phyloP scores from a whole-genome alignment of 2,888 invertebrate species.

The Pachydiplax longipennis region DNA sequence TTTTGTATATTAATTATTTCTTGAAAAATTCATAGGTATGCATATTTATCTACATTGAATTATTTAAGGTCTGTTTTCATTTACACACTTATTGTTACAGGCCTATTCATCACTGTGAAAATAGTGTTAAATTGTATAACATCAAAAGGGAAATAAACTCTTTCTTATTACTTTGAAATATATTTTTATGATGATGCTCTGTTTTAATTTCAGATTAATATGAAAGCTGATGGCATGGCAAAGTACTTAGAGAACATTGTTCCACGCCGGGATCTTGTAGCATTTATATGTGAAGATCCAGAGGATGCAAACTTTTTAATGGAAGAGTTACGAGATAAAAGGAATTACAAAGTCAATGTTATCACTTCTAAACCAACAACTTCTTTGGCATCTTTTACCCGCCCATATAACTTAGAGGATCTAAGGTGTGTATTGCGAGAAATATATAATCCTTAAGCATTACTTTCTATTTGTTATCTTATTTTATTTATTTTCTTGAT shows the following conservation, averaged over 20 bases:
- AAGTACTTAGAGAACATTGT: conserved; percentile 82
- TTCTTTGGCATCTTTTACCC: conserved; percentile 56
- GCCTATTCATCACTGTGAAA: no score
- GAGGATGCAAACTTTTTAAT: conserved; percentile 81
- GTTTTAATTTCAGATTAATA: conserved; percentile 64
- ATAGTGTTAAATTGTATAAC: no score
- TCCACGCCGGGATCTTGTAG: conserved; percentile 73
- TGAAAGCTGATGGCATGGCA: conserved; percentile 66
- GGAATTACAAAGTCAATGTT: conserved; percentile 69
- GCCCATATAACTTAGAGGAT: conserved; percentile 63
- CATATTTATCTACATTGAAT: no score
- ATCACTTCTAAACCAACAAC: conserved; percentile 60
- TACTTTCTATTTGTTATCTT: no score
- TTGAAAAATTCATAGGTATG: no score
- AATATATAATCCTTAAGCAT: no score
- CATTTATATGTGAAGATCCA: conserved; percentile 84
- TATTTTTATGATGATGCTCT: neutral
- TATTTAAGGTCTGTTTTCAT: no score
- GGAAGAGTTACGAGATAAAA: conserved; percentile 65
- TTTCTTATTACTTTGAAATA: neutral
- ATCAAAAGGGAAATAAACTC: no score
- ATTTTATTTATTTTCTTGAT: no score
- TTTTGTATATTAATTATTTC: no score
- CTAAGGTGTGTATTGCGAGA: conserved; percentile 61
- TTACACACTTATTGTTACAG: no score